Evolutionary conservation across 2,113 vertebrate genomes (phyloP).

Genomic region (Xenus cinereus): DNA sequence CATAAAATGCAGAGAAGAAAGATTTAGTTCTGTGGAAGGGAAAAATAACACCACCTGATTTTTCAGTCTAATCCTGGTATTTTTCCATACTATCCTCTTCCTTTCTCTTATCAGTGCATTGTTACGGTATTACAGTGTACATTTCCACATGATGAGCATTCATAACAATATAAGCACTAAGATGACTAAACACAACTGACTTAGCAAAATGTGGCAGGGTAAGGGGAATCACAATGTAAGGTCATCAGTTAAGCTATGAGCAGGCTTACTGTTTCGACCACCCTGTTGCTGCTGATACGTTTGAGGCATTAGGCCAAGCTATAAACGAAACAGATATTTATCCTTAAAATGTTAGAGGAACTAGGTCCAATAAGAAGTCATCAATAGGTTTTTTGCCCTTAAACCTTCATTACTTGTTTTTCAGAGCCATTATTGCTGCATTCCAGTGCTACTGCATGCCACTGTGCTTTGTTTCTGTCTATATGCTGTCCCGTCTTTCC

Average conservation of each 20-base stretch:
- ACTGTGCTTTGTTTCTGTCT: not conserved
- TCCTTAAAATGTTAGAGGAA: not conserved
- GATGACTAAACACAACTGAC: not conserved
- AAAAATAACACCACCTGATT: not conserved
- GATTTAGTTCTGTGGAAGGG: not conserved
- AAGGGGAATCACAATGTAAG: not conserved
- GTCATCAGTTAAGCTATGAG: not conserved
- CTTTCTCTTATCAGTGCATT: not conserved
- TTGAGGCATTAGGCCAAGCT: not conserved
- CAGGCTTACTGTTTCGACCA: not conserved
- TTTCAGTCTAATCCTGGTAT: not conserved
- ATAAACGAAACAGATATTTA: not conserved
- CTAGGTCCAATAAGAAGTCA: not conserved
- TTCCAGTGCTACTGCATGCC: not conserved
- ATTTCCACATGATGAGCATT: not conserved
- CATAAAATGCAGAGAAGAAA: not conserved
- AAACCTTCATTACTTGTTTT: not conserved
- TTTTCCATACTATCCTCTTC: not conserved
- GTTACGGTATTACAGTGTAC: not conserved
- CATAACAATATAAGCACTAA: not conserved
- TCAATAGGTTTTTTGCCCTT: not conserved
- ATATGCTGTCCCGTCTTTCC: not conserved
- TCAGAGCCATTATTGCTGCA: not conserved
- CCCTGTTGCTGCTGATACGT: not conserved
- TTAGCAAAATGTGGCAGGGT: not conserved